Conservation (phyloP, 2,888 invertebrate species). For the Drosophila acutilabella region DNA sequence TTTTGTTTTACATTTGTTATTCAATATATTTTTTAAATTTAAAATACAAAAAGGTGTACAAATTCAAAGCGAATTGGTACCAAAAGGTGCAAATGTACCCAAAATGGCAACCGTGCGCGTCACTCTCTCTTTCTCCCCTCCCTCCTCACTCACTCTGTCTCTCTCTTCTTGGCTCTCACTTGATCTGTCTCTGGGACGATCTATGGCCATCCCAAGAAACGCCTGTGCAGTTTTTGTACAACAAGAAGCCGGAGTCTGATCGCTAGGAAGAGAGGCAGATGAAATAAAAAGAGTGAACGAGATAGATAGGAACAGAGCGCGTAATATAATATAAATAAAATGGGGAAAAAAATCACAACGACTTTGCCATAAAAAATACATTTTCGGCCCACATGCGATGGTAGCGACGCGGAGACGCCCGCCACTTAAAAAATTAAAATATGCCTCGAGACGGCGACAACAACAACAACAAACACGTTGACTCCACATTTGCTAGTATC, state of each 20-base stretch:
- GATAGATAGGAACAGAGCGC: not conserved
- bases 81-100: no score
- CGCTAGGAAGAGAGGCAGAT: slow-evolving; percentile 24
- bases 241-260: slow-evolving; percentile 36
- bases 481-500: slow-evolving; percentile 30
- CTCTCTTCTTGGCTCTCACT: not conserved
- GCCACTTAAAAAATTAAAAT: slow-evolving; percentile 76
- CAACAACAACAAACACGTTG: slow-evolving; percentile 31
- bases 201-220: slow-evolving; percentile 52
- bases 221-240: slow-evolving; percentile 62
- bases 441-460: slow-evolving; percentile 69
- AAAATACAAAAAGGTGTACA: no score
- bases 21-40: no score
- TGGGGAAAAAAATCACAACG: slow-evolving; percentile 57
- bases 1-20: no score
- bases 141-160: not conserved
- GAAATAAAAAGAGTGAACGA: slow-evolving; percentile 8
- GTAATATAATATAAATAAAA: slow-evolving; percentile 19
- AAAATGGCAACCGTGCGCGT: no score
- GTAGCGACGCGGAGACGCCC: slow-evolving; percentile 62
- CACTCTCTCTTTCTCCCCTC: not conserved
- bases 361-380: slow-evolving; percentile 78
- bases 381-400: slow-evolving; percentile 77
- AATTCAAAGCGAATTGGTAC: no score
- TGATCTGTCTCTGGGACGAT: slow-evolving; percentile 18